These are phyloP conservation scores for Campylomormyrus numenius DNA, from an alignment of 2,113 vertebrate species.

Conservation along the genomic window DNA sequence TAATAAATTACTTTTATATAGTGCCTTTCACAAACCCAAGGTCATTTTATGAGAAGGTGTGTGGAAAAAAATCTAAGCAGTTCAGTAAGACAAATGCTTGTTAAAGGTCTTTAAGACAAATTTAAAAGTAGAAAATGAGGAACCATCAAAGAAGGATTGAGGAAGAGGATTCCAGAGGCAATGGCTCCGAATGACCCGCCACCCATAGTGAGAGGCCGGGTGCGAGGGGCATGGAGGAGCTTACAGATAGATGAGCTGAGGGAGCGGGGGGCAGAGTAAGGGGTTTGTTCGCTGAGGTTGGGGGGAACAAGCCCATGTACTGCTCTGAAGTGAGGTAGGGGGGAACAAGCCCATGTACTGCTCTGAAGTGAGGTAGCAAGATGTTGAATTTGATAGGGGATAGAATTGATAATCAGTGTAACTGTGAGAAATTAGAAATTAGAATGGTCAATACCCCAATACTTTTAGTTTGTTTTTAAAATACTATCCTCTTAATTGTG, in stretches of 20 bases:
- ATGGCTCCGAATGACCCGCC: background rate
- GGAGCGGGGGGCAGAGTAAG: too few relatives aligned
- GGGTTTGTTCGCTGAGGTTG: background rate
- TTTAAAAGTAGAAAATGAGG: background rate
- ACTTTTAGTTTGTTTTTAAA: background rate
- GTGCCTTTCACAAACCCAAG: background rate
- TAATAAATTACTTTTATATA: background rate
- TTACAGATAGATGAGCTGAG: background rate
- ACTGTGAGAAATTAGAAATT: background rate
- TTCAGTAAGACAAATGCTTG: background rate
- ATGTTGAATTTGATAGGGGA: background rate
- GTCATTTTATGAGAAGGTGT: background rate
- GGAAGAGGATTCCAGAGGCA: background rate
- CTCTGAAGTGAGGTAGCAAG: background rate
- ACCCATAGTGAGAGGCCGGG: background rate
- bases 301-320: background rate
- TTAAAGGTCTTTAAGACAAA: background rate
- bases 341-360: too few relatives aligned
- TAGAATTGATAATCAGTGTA: background rate
- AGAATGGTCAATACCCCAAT: background rate
- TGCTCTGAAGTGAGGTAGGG: background rate
- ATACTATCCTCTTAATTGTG: background rate
- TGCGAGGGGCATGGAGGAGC: background rate
- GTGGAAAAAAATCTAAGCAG: background rate
- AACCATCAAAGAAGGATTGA: background rate